phyloP scores from a whole-genome alignment of 2,888 invertebrate species.

The Cremastinae sp. region DNA sequence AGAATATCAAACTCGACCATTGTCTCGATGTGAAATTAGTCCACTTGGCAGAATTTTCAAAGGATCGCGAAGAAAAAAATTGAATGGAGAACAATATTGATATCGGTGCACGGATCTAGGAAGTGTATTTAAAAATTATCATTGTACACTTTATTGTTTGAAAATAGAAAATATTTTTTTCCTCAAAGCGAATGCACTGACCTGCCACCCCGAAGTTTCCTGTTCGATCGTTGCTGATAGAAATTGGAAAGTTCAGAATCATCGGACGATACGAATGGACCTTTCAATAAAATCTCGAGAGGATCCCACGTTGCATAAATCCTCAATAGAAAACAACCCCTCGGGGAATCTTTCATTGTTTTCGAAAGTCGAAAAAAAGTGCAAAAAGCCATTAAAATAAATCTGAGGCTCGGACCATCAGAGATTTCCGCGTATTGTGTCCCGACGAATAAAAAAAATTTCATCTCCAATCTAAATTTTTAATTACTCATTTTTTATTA shows the following conservation, averaged over 20 bases:
- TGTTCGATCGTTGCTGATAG: constrained; percentile 21
- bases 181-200: constrained; percentile 24
- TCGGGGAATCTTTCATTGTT: constrained; percentile 51
- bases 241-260: constrained; percentile 54
- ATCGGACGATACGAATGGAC: constrained; percentile 16
- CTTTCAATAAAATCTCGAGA: constrained; percentile 42
- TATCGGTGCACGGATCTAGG: constrained; percentile 43
- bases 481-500: neutral
- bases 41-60: neutral
- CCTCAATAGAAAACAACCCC: constrained; percentile 11
- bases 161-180: constrained; percentile 6
- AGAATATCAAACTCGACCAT: neutral
- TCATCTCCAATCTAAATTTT: neutral
- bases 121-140: constrained; percentile 35
- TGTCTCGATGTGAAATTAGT: neutral
- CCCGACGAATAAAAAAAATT: constrained; percentile 20
- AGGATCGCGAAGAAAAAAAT: constrained; percentile 28
- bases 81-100: constrained; percentile 35
- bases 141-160: neutral
- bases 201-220: constrained; percentile 32
- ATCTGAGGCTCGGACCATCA: constrained; percentile 19
- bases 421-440: constrained; percentile 72
- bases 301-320: constrained; percentile 16
- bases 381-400: constrained; percentile 26
- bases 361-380: constrained; percentile 13